phyloP scores from a whole-genome alignment of 2,888 invertebrate species.

The Sminthurinus aureus region DNA sequence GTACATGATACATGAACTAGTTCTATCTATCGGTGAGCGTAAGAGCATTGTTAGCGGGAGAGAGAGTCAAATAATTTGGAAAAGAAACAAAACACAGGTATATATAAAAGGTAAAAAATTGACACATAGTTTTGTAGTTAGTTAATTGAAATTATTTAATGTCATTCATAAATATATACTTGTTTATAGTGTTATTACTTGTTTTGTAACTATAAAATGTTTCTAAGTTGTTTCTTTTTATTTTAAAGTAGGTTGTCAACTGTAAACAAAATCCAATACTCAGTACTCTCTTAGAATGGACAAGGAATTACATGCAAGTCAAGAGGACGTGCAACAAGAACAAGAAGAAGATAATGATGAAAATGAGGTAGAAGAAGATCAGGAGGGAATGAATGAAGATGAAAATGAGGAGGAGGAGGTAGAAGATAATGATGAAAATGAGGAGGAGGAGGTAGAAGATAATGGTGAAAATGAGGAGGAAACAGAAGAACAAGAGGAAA shows the following conservation, averaged over 20 bases:
- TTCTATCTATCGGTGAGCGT: too few species aligned
- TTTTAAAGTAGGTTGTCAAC: too few species aligned
- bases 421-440: too few species aligned
- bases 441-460: too few species aligned
- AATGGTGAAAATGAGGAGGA: neutral
- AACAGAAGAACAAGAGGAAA: neutral
- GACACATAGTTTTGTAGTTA: too few species aligned
- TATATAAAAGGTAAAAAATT: too few species aligned
- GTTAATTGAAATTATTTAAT: neutral
- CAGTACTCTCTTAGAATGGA: neutral
- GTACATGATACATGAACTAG: too few species aligned
- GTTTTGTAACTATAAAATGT: neutral
- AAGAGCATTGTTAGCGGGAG: too few species aligned
- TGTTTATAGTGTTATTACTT: neutral
- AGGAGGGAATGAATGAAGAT: neutral
- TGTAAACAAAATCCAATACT: too few species aligned
- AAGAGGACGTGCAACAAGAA: neutral
- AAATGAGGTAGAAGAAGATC: neutral
- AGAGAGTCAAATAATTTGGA: too few species aligned
- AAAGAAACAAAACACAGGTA: too few species aligned
- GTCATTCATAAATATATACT: neutral
- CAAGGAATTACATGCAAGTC: neutral
- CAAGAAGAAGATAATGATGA: neutral
- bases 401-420: neutral
- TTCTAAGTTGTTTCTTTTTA: neutral